Base-by-base conservation (phyloP, 2,113 vertebrate genomes). In the Tonatia bakeri region DNA sequence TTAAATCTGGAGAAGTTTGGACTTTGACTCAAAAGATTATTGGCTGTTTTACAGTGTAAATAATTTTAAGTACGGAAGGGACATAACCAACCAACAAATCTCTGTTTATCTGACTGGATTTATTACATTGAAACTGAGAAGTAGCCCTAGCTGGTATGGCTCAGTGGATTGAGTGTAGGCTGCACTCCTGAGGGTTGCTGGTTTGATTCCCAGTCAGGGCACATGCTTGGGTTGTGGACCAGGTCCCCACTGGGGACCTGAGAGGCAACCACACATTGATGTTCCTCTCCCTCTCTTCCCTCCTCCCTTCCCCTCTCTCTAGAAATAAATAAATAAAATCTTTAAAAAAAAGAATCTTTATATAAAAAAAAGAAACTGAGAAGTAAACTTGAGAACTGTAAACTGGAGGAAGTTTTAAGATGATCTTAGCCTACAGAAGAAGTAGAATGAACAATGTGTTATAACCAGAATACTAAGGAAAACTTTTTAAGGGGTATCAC, bases 21-120 rank as follows among this genome's bases (percentile, higher is more conserved):
- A 54, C 56, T 52, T 87, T 85, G 36, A 96, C 82, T 94, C 33
- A 67, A 90, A 56, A 87, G n/a, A 85, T 85, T 95, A 85, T 89
- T 93, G 56, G 80, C 72, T 95, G 26, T 91, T 91, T 67, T 70
- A 80, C 26, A 67, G 86, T 24, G 28, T 67, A 94, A 94, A 83
- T 96, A 80, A 86, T 97, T 95, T 94, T 94, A 92, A 95, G 72
- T 45, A 72, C 67, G 24, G 56, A 79, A 72, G 45, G 36, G 52
- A 77, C 54, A 89, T 33, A 52, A 11, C 16, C 61, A 87, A 56
- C 72, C 61, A 91, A 81, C 67, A 95, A 59, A 43, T 88, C 26
- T 59, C 54, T 91, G 59, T 85, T 96, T 73, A 96, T 33, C 67
- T 50, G 28, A 82, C 56, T 94, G 94, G 73, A 67, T 72, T 90